phyloP scores from a whole-genome alignment of 2,113 vertebrate genomes.

The Aspidoscelis tigris region DNA sequence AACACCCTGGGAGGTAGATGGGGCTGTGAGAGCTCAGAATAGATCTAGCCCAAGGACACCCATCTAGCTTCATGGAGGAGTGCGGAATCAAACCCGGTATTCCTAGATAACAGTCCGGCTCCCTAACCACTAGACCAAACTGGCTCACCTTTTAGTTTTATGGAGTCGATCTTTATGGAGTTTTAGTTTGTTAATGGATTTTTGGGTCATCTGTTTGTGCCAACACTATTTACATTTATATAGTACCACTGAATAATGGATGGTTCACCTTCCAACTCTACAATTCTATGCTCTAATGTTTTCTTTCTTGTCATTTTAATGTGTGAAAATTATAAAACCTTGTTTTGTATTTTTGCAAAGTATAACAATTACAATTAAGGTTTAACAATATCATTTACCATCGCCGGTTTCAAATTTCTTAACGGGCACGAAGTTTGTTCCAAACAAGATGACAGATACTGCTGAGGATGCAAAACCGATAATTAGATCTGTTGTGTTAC shows the following conservation, averaged over 20 bases:
- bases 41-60: no score
- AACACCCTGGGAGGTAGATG: no score
- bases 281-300: background rate
- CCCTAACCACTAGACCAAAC: no score
- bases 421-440: slow-evolving; percentile 88
- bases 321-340: background rate
- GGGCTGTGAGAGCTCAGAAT: no score
- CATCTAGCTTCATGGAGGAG: no score
- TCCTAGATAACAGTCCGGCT: no score
- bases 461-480: slow-evolving; percentile 80
- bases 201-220: background rate
- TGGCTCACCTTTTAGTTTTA: no score
- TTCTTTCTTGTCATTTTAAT: background rate
- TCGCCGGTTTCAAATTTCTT: slow-evolving; percentile 89
- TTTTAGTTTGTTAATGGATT: no score
- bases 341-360: background rate
- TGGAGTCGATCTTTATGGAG: no score
- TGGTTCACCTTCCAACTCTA: background rate
- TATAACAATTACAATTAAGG: background rate
- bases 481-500: slow-evolving; percentile 70
- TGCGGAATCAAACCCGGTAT: no score
- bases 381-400: slow-evolving; percentile 71
- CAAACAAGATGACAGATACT: slow-evolving; percentile 81
- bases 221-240: background rate
- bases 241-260: background rate